phyloP scores from a whole-genome alignment of 1,140 invertebrate species.

The Procambarus virginalis region DNA sequence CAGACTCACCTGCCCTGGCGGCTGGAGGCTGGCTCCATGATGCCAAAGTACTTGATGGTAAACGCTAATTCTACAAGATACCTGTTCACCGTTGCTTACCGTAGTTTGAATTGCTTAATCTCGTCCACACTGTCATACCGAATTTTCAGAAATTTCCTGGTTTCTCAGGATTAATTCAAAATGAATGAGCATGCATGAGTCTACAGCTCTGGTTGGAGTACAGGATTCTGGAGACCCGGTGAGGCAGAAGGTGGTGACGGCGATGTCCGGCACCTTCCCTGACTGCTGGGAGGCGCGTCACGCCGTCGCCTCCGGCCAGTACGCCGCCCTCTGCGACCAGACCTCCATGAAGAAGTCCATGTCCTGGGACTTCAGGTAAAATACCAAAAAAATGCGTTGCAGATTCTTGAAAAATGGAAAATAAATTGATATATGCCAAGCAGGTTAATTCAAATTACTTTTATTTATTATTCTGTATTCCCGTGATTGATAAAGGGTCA shows the following conservation, averaged over 20 bases:
- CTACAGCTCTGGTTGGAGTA: background rate
- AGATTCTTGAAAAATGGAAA: background rate
- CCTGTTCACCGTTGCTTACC: no score
- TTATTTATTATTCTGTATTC: no score
- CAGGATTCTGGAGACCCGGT: constrained; percentile 17
- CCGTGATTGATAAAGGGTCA: no score
- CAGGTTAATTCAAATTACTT: no score
- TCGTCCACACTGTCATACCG: background rate
- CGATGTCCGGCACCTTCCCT: constrained; percentile 16
- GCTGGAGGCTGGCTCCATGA: constrained; percentile 28
- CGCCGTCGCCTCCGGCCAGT: constrained; percentile 7
- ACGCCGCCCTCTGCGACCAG: constrained; percentile 23
- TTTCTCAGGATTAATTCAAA: no score
- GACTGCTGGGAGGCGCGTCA: constrained; percentile 33
- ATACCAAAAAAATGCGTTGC: background rate
- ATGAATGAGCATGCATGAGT: no score
- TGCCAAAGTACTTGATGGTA: constrained; percentile 9
- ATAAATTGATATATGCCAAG: no score
- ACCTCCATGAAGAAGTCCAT: constrained; percentile 34
- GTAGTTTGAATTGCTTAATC: background rate
- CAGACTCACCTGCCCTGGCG: constrained; percentile 29
- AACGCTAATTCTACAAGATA: no score
- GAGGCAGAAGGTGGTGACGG: background rate
- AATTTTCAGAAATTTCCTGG: background rate
- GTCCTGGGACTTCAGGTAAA: constrained; percentile 30